phyloP scores from a whole-genome alignment of 2,113 vertebrate genomes.

The Nesogale talazaci region DNA sequence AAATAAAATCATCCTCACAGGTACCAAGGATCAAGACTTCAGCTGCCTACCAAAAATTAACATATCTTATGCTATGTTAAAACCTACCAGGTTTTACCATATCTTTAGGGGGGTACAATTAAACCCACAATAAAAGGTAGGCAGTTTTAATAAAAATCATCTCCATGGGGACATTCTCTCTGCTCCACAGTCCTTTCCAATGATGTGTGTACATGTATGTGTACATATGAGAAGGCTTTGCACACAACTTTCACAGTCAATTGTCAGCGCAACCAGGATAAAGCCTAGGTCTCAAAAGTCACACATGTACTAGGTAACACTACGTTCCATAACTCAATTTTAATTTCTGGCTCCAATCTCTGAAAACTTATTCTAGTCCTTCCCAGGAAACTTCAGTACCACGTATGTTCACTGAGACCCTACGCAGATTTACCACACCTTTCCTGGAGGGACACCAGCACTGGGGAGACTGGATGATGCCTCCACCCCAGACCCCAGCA shows the following conservation, averaged over 20 bases:
- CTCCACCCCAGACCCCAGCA: not conserved
- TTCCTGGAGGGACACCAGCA: accelerated
- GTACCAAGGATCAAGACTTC: too few relatives aligned
- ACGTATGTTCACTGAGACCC: not conserved
- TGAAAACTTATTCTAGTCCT: not conserved
- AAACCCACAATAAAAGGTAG: not conserved
- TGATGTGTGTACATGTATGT: too few relatives aligned
- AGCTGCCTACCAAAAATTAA: too few relatives aligned
- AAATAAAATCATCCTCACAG: too few relatives aligned
- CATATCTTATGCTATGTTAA: too few relatives aligned
- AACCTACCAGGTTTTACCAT: too few relatives aligned
- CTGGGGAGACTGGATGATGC: not conserved
- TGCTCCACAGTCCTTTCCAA: not conserved
- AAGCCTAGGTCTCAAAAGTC: not conserved
- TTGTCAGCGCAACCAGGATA: not conserved
- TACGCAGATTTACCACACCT: not conserved
- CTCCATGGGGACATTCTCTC: not conserved
- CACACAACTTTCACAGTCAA: not conserved
- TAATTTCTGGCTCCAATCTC: not conserved
- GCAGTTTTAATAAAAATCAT: not conserved
- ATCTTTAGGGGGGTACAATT: too few relatives aligned
- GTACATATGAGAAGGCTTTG: accelerated
- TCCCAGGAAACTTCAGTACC: not conserved
- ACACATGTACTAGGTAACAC: not conserved
- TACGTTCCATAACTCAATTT: not conserved